phyloP scores from a whole-genome alignment of 2,888 invertebrate genomes.

The Hydraecia micacea region DNA sequence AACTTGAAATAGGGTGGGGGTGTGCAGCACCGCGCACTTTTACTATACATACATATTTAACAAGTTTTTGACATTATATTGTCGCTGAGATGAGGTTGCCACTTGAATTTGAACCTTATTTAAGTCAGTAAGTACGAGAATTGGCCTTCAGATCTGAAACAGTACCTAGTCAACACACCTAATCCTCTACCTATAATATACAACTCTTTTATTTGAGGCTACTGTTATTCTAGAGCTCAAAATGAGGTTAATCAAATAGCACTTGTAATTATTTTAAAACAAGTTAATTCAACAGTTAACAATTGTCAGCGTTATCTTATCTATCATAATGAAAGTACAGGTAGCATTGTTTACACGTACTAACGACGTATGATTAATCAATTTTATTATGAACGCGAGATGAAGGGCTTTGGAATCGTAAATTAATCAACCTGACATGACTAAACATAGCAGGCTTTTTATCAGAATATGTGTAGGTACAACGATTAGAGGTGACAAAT shows the following conservation, averaged over 20 bases:
- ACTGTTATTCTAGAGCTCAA: slow-evolving; percentile 49
- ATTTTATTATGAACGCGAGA: slow-evolving; percentile 78
- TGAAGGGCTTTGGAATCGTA: slow-evolving; percentile 77
- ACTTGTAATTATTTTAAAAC: slow-evolving; percentile 60
- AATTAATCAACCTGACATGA: slow-evolving; percentile 81
- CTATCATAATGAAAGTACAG: slow-evolving; percentile 74
- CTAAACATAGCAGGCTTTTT: slow-evolving; percentile 75
- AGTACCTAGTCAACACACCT: slow-evolving; percentile 20
- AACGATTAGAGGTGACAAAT: slow-evolving; percentile 73
- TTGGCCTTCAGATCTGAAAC: slow-evolving; percentile 7
- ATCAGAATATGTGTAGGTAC: slow-evolving; percentile 72
- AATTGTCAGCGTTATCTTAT: slow-evolving; percentile 78
- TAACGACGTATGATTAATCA: slow-evolving; percentile 79
- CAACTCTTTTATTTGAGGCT: slow-evolving; percentile 35
- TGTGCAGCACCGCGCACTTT: too few relatives aligned
- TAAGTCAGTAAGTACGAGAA: not conserved
- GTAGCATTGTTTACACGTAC: slow-evolving; percentile 79
- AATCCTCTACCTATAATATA: slow-evolving; percentile 21
- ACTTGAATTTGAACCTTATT: not conserved
- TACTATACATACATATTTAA: not conserved
- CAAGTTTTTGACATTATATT: not conserved
- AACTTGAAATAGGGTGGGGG: too few relatives aligned
- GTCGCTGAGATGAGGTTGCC: not conserved
- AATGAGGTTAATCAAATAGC: slow-evolving; percentile 62
- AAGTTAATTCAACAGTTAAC: slow-evolving; percentile 64